Evolutionary conservation across 2,888 invertebrate species (phyloP), one percentile per base, ranked within the genome.

Genomic region (Brachyopa scutellaris): DNA sequence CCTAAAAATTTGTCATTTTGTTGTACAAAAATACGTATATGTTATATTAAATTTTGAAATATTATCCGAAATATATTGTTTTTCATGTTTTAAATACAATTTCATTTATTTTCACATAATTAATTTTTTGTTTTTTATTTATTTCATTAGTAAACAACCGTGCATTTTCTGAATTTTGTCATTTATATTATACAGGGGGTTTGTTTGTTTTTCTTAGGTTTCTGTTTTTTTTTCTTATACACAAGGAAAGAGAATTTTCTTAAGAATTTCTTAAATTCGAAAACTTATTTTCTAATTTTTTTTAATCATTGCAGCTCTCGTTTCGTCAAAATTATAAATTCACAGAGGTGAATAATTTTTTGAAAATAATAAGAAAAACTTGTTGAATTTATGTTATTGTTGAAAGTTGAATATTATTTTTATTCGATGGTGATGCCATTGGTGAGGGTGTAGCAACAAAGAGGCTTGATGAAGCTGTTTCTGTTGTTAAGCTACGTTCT

Each of bases 401-500:
- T 74, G 89, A 88, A 70, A 89, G 85, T 85, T 88, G 88, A 82
- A 89, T 88, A 15, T 31, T 82, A 83, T 87, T 89, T 84, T 89
- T 89, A 45, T 87, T 88, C 21, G 89, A 88, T 21, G 90, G 89
- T 53, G 90, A 90, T 61, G 89, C 88, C 87, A 89, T 88, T 55
- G 90, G 89, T n/a, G 90, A 90, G 47, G 90, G 89, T 40, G 89
- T 88, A 31, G 89, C 87, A 17, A 90, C 88, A 82, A 90, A 90
- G 19, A 90, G 86, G 76, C 89, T 89, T 9, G 90, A 88, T n/a
- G 90, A 89, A 31, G 90, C 88, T 13, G 90, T 89, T 84, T 90
- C 89, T n/a, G 89, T 88, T 47, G 89, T 90, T 26, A 90, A 79
- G 79, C 88, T 89, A 64, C 90, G 88, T 79, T 90, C 90, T 84